Evolutionary conservation across 2,888 invertebrate species (phyloP), one percentile per base, ranked within the genome.

Genomic region (Epinotia ramella): DNA sequence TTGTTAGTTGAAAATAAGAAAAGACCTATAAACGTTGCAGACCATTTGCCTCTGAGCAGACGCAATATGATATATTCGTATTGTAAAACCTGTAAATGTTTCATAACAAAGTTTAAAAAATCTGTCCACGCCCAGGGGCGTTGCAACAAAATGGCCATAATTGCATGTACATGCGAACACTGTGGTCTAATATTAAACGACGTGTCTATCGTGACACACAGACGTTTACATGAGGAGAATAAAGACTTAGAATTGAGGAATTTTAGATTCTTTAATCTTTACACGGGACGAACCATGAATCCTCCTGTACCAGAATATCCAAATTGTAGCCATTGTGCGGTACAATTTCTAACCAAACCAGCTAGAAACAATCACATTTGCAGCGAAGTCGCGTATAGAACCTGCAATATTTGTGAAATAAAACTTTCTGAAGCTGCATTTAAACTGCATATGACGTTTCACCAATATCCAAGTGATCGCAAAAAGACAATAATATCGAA

Each of bases 231-330:
- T 79, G 73, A 77, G 67, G 81, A 80, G 67, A 78, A 81, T 7
- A 80, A 81, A 65, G 78, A 81, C 59, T 77, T 90, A 40, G 86
- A 79, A 78, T 77, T 65, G 12, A 28, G 49, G 7, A 4, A 49
- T 65, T 65, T 65, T 49, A 49, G 24, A 49, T 90, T 93, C 83
- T 88, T 85, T 78, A 84, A 89, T 77, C 78, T 92, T 13, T 78
- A 83, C 72, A 88, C 81, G 78, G 76, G 79, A 56, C 82, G 84
- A 80, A 80, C 79, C 78, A 88, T 89, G 46, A 73, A 60, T 57
- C 91, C 92, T 53, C 89, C 89, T 7, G 78, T 90, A 68, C 90
- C 91, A 18, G 63, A 85, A 53, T 91, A 86, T 78, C 89, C 88
- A 12, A 84, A 84, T 65, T 92, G 92, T 81, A 77, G 79, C 53